Evolutionary conservation across 1,140 invertebrate species (phyloP).

Genomic region (Brachionus plicatilis): DNA sequence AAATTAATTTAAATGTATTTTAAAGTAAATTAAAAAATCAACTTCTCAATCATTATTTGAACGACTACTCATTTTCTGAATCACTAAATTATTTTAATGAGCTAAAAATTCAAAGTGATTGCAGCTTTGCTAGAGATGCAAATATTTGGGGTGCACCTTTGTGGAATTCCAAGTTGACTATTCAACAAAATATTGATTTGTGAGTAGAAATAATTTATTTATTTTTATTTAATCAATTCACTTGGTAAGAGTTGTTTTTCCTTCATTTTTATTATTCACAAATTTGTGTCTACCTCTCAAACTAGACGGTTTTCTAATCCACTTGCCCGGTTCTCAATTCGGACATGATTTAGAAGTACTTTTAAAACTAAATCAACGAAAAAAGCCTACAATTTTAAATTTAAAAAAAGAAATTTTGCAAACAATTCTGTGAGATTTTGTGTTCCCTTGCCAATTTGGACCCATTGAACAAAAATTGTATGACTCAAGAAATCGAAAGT

Average conservation of each 20-base stretch:
- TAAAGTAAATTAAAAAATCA: conserved; percentile 24
- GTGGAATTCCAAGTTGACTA: conserved; percentile 42
- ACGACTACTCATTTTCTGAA: background rate
- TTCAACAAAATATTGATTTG: conserved; percentile 19
- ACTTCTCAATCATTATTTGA: background rate
- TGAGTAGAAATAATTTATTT: background rate
- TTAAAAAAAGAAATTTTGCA: conserved; percentile 42
- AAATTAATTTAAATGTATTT: background rate
- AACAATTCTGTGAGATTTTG: conserved; percentile 44
- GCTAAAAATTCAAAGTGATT: conserved; percentile 47
- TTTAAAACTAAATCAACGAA: background rate
- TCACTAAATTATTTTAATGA: conserved; percentile 44
- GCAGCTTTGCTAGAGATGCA: conserved; percentile 49
- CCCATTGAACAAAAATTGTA: conserved; percentile 44
- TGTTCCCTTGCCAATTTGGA: conserved; percentile 45
- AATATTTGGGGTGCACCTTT: conserved; percentile 46
- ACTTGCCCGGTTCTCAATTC: background rate
- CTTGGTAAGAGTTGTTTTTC: background rate
- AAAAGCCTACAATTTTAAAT: conserved; percentile 41
- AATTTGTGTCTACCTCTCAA: background rate
- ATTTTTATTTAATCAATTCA: background rate
- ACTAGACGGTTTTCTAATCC: conserved; percentile 19
- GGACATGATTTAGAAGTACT: background rate
- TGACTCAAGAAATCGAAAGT: background rate
- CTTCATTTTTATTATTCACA: conserved; percentile 29